Base-by-base conservation (phyloP, 1,140 invertebrate genomes). In the Limonius californicus region DNA sequence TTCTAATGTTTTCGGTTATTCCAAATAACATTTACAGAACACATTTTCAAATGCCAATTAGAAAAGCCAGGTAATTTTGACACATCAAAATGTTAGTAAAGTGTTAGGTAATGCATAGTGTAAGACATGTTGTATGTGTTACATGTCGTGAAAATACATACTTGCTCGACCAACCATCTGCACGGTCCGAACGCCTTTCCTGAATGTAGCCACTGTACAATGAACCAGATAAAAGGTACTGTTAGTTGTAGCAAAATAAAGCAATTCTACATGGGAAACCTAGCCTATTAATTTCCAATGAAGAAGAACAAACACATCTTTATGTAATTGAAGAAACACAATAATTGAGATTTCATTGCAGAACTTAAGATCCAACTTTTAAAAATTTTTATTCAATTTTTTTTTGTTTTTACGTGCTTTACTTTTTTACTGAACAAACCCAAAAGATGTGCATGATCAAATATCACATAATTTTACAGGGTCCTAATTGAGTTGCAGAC, bases 121-220 rank as follows among this genome's bases (percentile, higher is more conserved):
- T 39, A 39, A 39, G n/a, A 39, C 35, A 39, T 39, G 45, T 50
- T 50, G 4, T 27, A 27, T 62, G 60, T 62, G 56, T 80, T 20
- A 50, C 20, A 56, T 59, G 39, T 21, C 15, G 39, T 54, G 30
- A 42, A 58, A 57, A 88, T 90, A 95, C 92, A 87, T 94, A 95
- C 92, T 96, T 92, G 94, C 91, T 87, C 92, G 87, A 83, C 94
- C 93, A 82, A 96, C 91, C 86, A 95, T 91, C 86, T 96, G 94
- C 83, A 98, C 92, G 82, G 95, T 94, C 80, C 95, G 91, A 79
- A 98, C 96, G 85, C 96, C 96, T 87, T 98, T 98, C 88, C 95
- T 94, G 91, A 99, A 99, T 82, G 95, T 94, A 77, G 95, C 93
- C 91, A 98, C 95, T 97, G 87, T 77, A 76, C 47, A 72, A 69